phyloP scores from a whole-genome alignment of 2,113 vertebrate genomes.

The Nanger granti region DNA sequence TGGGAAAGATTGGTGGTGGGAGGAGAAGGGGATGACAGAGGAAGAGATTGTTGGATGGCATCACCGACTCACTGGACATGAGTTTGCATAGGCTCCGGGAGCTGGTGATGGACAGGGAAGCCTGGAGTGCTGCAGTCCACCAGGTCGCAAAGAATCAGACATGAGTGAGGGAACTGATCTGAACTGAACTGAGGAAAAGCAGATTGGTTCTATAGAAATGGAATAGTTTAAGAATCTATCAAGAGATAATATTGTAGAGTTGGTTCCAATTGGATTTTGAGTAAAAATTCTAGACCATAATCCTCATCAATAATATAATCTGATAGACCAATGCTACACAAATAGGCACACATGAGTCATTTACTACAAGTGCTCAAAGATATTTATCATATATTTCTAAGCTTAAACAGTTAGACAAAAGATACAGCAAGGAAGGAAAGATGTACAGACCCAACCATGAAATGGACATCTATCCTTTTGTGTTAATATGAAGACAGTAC shows the following conservation, averaged over 20 bases:
- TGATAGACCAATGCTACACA: neutral
- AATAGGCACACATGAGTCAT: neutral
- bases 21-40: neutral
- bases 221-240: neutral
- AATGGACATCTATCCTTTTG: neutral
- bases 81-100: rapidly evolving
- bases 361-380: neutral
- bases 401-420: neutral
- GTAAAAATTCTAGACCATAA: neutral
- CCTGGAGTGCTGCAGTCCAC: neutral
- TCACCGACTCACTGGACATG: rapidly evolving
- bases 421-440: neutral
- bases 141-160: rapidly evolving
- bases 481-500: neutral
- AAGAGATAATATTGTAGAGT: neutral
- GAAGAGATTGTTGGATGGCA: neutral
- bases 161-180: neutral
- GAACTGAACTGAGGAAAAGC: neutral
- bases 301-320: neutral
- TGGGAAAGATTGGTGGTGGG: neutral
- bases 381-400: neutral
- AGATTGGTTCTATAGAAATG: neutral
- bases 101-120: neutral
- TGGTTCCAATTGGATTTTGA: neutral
- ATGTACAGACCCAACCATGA: neutral